Percentiles rank a stretch among this genome's conserved stretches.
Evolutionary conservation across 1,140 invertebrate genomes (phyloP).

Genomic region (Zophobas atratus): DNA sequence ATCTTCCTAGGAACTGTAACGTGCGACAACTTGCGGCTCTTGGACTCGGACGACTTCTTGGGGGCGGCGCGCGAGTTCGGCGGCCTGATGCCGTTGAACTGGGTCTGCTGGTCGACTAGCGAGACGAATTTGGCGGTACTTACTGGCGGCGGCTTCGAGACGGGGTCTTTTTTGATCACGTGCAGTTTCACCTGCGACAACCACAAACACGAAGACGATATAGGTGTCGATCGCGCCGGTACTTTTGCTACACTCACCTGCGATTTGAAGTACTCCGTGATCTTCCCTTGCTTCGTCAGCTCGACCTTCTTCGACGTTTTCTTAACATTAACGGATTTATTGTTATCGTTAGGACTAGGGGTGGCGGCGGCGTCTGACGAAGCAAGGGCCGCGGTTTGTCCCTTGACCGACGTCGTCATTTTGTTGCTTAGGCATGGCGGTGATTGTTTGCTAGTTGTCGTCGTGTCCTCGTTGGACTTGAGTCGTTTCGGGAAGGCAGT

Average conservation of each 20-base stretch:
- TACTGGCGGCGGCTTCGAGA: constrained; percentile 17
- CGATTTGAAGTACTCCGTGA: constrained; percentile 87
- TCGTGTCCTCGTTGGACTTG: constrained; percentile 52
- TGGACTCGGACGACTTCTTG: constrained; percentile 52
- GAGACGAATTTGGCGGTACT: constrained; percentile 41
- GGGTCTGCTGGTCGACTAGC: constrained; percentile 56
- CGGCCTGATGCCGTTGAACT: constrained; percentile 54
- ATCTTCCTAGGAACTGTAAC: constrained; percentile 65
- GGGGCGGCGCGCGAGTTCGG: constrained; percentile 7
- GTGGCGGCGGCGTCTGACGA: constrained; percentile 8
- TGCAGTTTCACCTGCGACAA: constrained; percentile 75
- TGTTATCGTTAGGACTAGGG: constrained; percentile 45
- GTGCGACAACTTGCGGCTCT: constrained; percentile 54
- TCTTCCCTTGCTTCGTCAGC: constrained; percentile 75
- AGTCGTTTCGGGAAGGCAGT: constrained; percentile 57
- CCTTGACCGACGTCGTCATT: constrained; percentile 14
- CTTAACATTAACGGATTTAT: constrained; percentile 41
- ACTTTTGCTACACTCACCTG: constrained; percentile 66
- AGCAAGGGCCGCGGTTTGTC: constrained; percentile 42
- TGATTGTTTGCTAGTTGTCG: constrained; percentile 49
- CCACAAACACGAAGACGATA: background rate
- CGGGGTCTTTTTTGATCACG: constrained; percentile 59
- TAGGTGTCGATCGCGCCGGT: no score
- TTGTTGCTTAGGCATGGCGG: constrained; percentile 54
- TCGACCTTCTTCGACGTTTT: constrained; percentile 49